Conservation (phyloP, 1,140 invertebrate genomes). For the Calosoma granatense region DNA sequence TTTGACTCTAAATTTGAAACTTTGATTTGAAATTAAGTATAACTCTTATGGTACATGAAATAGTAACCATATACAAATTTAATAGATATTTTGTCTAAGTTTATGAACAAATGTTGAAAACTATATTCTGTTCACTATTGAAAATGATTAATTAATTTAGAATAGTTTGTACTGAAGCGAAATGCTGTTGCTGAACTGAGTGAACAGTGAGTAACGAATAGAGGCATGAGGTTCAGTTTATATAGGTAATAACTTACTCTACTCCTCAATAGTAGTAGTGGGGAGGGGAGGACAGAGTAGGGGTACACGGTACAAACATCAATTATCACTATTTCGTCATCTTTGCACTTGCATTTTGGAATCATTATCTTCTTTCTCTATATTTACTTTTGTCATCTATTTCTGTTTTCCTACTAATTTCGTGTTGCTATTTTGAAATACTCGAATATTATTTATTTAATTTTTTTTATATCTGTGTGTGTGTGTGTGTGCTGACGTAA, state of each 20-base stretch:
- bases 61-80: conserved; percentile 30
- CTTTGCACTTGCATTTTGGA: not conserved
- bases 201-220: not conserved
- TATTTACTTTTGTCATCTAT: not conserved
- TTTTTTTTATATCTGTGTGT: no score
- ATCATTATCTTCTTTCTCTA: no score
- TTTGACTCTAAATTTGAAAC: no score
- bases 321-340: not conserved
- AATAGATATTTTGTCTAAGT: conserved; percentile 25
- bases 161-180: not conserved
- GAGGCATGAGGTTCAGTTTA: not conserved
- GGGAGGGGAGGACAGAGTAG: not conserved
- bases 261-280: not conserved
- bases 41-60: conserved; percentile 33
- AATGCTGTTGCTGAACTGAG: not conserved
- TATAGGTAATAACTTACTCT: not conserved
- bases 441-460: no score
- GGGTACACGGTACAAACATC: not conserved
- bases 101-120: not conserved
- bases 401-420: not conserved
- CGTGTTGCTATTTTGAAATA: not conserved
- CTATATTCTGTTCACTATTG: not conserved
- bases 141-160: no score
- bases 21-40: conserved; percentile 22
- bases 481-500: no score